Base-by-base conservation (phyloP, 2,797 vertebrate species). In the Limnodromus scolopaceus region DNA sequence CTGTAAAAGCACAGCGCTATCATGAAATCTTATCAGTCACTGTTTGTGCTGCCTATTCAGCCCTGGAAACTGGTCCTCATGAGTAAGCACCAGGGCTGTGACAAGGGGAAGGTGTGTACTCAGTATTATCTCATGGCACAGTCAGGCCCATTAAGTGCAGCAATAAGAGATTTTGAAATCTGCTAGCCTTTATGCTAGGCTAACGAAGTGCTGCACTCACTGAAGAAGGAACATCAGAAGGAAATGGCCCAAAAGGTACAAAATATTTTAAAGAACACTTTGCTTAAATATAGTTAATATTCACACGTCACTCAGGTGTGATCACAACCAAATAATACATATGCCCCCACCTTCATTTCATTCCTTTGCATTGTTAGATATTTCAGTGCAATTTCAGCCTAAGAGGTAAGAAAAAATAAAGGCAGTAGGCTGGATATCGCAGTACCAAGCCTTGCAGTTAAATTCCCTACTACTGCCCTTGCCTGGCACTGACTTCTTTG, bases 101-200 rank as follows among this genome's bases (percentile, higher is more conserved):
- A 36, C 28, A 45, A 61, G 39, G 4, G 28, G n/a, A 24, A 51
- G 32, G 23, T 30, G 27, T 61, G 22, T 41, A 55, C 18, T 30
- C 24, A 28, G 11, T 53, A 18, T 80, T 54, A n/a, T 27, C 65
- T 70, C 1, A 0, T 18, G 12, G 13, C 36, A 90, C 23, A 13
- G 6, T 38, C 61, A 81, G 41, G 16, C 14, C 43, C 16, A 19
- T 75, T 87, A 39, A 0, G 0, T 10, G 11, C 13, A 70, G 19
- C 55, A 65, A 1, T 30, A 48, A 69, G n/a, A 75, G 39, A 68
- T 66, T 69, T n/a, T 75, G 28, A 64, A 64, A 23, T 84, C 16
- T 81, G 32, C 53, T 70, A 46, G 39, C 16, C 4, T 46, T 71
- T 61, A 25, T 7, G 10, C 38, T 10, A 86, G 27, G 15, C 30